These are phyloP conservation scores for Stigmatopora nigra DNA, from an alignment of 2,113 vertebrate species.

Conservation along the genomic window DNA sequence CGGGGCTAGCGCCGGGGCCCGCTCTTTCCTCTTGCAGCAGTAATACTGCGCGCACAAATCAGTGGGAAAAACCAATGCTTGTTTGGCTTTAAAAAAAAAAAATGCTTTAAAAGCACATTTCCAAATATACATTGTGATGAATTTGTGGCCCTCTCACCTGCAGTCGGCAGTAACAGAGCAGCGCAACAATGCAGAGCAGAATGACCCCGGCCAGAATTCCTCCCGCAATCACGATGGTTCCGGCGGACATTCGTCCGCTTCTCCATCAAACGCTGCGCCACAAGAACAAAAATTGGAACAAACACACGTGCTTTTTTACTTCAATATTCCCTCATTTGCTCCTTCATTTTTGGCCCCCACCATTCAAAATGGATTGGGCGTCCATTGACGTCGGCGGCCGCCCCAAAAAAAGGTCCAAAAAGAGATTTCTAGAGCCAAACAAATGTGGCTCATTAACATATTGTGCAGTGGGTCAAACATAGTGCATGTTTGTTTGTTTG, in stretches of 20 bases:
- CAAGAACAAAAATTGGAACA: neutral
- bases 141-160: constrained; percentile 70
- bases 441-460: too few relatives aligned
- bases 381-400: too few relatives aligned
- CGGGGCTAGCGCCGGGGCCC: constrained; percentile 72
- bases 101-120: neutral
- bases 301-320: too few relatives aligned
- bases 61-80: neutral
- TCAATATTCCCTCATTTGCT: too few relatives aligned
- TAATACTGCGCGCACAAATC: constrained; percentile 75
- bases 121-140: too few relatives aligned
- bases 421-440: too few relatives aligned
- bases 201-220: constrained; percentile 95
- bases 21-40: constrained; percentile 88
- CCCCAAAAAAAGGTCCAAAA: too few relatives aligned
- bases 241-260: constrained; percentile 94
- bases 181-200: constrained; percentile 90
- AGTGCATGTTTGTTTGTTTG: too few relatives aligned
- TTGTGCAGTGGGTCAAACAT: too few relatives aligned
- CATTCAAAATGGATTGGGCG: too few relatives aligned
- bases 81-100: too few relatives aligned
- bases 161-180: constrained; percentile 96
- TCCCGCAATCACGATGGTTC: constrained; percentile 95
- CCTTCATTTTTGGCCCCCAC: too few relatives aligned
- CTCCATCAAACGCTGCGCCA: constrained; percentile 89